Base-by-base conservation (phyloP, 2,113 vertebrate genomes). In the Petrocephalus zakoni region DNA sequence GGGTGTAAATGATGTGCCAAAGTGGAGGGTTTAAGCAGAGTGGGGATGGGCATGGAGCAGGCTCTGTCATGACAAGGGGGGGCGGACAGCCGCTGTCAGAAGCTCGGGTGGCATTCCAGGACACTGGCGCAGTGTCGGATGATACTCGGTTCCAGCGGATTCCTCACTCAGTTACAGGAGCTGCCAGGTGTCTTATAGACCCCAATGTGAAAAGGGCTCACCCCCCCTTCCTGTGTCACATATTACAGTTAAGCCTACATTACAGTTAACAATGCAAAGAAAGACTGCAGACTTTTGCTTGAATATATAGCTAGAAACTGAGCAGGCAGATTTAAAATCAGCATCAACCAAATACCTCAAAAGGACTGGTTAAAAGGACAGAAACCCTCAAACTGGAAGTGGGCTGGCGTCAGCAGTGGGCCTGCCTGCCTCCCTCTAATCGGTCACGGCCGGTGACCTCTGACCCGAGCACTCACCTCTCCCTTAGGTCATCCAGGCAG, bases 401-500 rank as follows among this genome's bases (percentile, higher is more conserved):
- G 13, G 52, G 13, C 52, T 53, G 8, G 8, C 5, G 6, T 8
- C 8, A 10, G 13, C 52, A 13, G 52, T 1, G 2, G 25, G 55
- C 61, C 61, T 68, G 22, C n/a, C 8, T 11, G 7, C 58, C n/a
- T 64, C 22, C 21, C 58, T 22, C n/a, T 25, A 5, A 55, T 42
- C 42, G 1, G 42, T 3, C 42, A 3, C 42, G 42, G 42, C 42
- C 42, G 42, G 42, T 42, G 42, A n/a, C 19, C 15, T 42, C 15
- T 86, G 4, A 22, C 0, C 37, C 84, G 0, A 72, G 56, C 2
- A 8, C 90, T 89, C 29, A 99, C 98, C 98, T 97, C 88, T 98
- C 95, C 91, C 93, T 94, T 89, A 99, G 94, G 95, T 99, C 98
- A 83, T 99, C 98, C 92, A 99, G 94, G 92, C 98, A 99, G 68